Percentiles rank a stretch among this genome's conserved stretches.
Evolutionary conservation across 2,888 invertebrate genomes (phyloP).

Genomic region (Nycteola revayana): DNA sequence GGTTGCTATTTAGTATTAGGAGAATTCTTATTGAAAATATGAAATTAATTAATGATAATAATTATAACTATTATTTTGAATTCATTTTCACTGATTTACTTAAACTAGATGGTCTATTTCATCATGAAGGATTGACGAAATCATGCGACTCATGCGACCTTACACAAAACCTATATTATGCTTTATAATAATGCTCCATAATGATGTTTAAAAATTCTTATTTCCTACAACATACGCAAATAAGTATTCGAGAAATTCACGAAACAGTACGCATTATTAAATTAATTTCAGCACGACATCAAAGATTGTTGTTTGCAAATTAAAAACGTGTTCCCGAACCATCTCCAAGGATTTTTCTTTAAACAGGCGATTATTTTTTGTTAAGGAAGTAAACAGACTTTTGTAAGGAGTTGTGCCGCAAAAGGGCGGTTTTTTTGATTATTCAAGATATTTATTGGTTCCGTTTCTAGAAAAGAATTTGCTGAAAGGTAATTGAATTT

Average conservation of each 20-base stretch:
- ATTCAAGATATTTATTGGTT: slow-evolving; percentile 31
- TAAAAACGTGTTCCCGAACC: slow-evolving; percentile 47
- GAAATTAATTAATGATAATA: no score
- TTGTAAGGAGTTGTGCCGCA: slow-evolving; percentile 11
- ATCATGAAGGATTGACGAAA: no score
- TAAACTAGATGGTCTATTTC: no score
- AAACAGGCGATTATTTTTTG: slow-evolving; percentile 34
- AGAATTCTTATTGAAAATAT: no score
- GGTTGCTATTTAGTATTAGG: no score
- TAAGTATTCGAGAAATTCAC: background rate
- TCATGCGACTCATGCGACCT: no score
- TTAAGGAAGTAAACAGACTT: slow-evolving; percentile 27
- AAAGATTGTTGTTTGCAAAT: slow-evolving; percentile 42
- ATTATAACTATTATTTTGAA: no score
- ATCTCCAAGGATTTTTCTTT: slow-evolving; percentile 34
- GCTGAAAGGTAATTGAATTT: slow-evolving; percentile 25
- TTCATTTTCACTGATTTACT: no score
- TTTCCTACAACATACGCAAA: no score
- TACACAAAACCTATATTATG: no score
- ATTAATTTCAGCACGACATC: slow-evolving; percentile 40
- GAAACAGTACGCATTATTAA: slow-evolving; percentile 33
- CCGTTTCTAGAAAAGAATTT: slow-evolving; percentile 16
- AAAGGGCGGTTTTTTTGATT: slow-evolving; percentile 24
- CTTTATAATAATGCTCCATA: no score
- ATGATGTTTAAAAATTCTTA: no score